Conservation (phyloP, 2,797 vertebrate genomes). For the Pangasius djambal region DNA sequence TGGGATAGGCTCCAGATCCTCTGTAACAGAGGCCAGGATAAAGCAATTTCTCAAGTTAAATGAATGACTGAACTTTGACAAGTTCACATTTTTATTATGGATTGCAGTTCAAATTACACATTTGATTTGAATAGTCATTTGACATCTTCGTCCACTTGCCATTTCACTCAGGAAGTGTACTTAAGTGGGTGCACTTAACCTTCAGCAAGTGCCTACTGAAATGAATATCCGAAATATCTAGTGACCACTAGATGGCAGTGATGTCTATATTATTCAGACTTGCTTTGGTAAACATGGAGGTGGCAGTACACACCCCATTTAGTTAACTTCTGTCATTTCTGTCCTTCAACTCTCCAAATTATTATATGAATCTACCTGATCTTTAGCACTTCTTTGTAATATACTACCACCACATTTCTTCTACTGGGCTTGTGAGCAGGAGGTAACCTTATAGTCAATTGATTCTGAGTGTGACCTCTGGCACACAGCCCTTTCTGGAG, state of each 20-base stretch:
- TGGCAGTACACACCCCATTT: slow-evolving; percentile 20
- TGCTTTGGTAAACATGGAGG: neutral
- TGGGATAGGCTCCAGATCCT: neutral
- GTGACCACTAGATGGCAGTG: slow-evolving; percentile 69
- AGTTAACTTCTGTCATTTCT: slow-evolving; percentile 5
- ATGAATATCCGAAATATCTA: slow-evolving; percentile 22
- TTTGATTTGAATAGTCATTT: neutral
- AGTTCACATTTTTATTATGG: neutral
- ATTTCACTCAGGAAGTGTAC: neutral
- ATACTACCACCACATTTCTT: slow-evolving; percentile 58
- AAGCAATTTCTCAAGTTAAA: neutral
- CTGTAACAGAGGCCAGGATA: neutral
- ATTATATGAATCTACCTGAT: slow-evolving; percentile 43
- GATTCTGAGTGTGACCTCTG: slow-evolving; percentile 20
- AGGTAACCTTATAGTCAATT: slow-evolving; percentile 14
- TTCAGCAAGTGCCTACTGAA: slow-evolving; percentile 37
- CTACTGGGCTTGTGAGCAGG: slow-evolving; percentile 40
- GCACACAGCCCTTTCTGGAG: slow-evolving; percentile 37
- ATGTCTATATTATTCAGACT: slow-evolving; percentile 42
- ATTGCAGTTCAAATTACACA: neutral
- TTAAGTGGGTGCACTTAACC: neutral
- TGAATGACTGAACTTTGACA: neutral
- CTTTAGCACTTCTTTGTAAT: slow-evolving; percentile 53
- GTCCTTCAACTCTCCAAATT: slow-evolving; percentile 10
- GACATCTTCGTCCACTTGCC: neutral